Evolutionary conservation across 2,888 invertebrate genomes (phyloP).

Genomic region (Platycheirus albimanus): DNA sequence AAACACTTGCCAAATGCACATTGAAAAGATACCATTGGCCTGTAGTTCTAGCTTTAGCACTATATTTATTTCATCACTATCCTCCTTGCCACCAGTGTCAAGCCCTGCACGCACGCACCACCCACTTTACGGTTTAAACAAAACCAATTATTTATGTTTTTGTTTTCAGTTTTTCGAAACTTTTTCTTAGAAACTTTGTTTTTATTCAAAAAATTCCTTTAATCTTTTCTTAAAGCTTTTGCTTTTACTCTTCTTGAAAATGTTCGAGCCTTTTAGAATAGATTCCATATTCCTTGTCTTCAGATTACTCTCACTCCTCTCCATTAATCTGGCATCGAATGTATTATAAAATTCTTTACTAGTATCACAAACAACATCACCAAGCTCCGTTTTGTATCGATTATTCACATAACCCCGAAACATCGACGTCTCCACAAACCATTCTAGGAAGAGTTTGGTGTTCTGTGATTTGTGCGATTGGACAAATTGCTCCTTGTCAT

Average conservation of each 20-base stretch:
- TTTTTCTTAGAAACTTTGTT: neutral
- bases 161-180: neutral
- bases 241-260: constrained; percentile 76
- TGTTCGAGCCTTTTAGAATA: constrained; percentile 76
- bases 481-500: constrained; percentile 89
- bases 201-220: constrained; percentile 75
- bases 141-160: neutral
- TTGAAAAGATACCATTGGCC: too few species aligned
- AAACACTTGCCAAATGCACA: too few species aligned
- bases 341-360: constrained; percentile 74
- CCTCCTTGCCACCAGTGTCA: neutral
- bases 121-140: too few species aligned
- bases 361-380: constrained; percentile 65
- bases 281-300: constrained; percentile 76
- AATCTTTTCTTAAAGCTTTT: constrained; percentile 77
- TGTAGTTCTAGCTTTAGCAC: too few species aligned
- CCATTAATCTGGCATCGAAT: constrained; percentile 76
- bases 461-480: constrained; percentile 86
- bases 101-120: too few species aligned
- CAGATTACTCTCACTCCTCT: constrained; percentile 76
- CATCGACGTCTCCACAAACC: constrained; percentile 95
- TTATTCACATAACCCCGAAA: constrained; percentile 85
- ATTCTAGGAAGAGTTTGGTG: constrained; percentile 89
- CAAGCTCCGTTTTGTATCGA: constrained; percentile 60
- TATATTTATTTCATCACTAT: too few species aligned